These are phyloP conservation scores for Drosophila meridiana DNA, from an alignment of 2,888 invertebrate genomes.

Conservation along the genomic window DNA sequence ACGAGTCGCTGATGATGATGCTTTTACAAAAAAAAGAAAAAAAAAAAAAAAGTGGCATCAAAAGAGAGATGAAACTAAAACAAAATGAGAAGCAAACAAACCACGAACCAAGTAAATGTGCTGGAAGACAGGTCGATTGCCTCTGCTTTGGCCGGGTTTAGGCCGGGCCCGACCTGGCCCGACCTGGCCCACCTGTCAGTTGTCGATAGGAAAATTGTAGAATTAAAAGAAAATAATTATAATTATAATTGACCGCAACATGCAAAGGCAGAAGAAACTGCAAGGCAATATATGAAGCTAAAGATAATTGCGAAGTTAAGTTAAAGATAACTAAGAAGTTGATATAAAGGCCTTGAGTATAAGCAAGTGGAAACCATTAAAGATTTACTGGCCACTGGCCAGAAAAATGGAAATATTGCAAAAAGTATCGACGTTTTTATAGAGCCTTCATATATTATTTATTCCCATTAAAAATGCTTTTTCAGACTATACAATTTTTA, in stretches of 20 bases:
- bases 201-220: conserved; percentile 43
- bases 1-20: conserved; percentile 30
- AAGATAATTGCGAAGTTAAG: conserved; percentile 15
- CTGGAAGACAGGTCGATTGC: conserved; percentile 20
- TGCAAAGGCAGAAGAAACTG: conserved; percentile 33
- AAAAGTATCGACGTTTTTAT: background rate
- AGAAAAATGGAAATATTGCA: background rate
- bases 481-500: background rate
- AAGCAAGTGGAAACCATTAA: background rate
- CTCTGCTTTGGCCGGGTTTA: background rate
- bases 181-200: conserved; percentile 42
- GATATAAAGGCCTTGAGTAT: background rate
- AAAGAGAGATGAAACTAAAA: conserved; percentile 19
- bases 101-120: conserved; percentile 49
- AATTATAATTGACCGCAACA: conserved; percentile 23
- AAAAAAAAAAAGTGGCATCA: conserved; percentile 16
- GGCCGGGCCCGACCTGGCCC: background rate
- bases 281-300: conserved; percentile 10
- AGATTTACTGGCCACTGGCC: background rate
- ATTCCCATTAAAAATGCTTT: background rate
- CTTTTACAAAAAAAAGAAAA: conserved; percentile 33
- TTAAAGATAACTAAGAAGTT: background rate
- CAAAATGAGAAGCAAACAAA: conserved; percentile 59
- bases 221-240: conserved; percentile 25
- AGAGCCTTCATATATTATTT: background rate